phyloP scores from a whole-genome alignment of 2,113 vertebrate genomes.

The Nannospalax galili region DNA sequence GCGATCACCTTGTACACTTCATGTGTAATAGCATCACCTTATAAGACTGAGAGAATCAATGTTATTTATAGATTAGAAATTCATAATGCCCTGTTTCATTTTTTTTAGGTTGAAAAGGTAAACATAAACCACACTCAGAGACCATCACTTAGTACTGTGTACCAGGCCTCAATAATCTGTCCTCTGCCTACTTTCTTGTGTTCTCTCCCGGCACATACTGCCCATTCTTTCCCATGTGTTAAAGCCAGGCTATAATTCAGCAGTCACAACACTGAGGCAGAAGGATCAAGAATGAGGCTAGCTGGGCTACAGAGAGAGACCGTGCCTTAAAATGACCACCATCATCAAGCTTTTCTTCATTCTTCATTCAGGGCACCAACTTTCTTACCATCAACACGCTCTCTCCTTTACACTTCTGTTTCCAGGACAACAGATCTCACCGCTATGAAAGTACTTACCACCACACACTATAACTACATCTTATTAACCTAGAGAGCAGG shows the following conservation, averaged over 20 bases:
- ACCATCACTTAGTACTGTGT: not conserved
- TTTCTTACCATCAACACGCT: not conserved
- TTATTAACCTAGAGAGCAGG: not conserved
- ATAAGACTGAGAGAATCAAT: slow-evolving; percentile 25
- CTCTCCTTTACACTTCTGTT: slow-evolving; percentile 9
- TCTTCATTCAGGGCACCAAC: not conserved
- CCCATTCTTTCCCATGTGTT: not conserved
- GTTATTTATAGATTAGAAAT: slow-evolving; percentile 28
- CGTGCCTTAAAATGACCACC: not conserved
- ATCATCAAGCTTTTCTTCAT: not conserved
- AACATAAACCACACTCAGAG: slow-evolving; percentile 2
- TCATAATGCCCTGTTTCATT: slow-evolving; percentile 25
- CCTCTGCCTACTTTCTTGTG: not conserved
- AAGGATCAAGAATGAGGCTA: not conserved
- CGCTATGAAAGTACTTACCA: slow-evolving; percentile 30
- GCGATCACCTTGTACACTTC: not conserved
- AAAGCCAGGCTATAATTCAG: not conserved
- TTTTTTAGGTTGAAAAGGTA: slow-evolving; percentile 47
- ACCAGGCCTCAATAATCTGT: not conserved
- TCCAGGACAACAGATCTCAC: not conserved
- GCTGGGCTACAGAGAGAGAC: not conserved
- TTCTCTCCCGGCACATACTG: not conserved
- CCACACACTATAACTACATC: not conserved
- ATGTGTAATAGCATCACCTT: not conserved
- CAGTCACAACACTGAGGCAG: not conserved